Base-by-base conservation (phyloP, 2,797 vertebrate species). In the Corythornis leucogaster region DNA sequence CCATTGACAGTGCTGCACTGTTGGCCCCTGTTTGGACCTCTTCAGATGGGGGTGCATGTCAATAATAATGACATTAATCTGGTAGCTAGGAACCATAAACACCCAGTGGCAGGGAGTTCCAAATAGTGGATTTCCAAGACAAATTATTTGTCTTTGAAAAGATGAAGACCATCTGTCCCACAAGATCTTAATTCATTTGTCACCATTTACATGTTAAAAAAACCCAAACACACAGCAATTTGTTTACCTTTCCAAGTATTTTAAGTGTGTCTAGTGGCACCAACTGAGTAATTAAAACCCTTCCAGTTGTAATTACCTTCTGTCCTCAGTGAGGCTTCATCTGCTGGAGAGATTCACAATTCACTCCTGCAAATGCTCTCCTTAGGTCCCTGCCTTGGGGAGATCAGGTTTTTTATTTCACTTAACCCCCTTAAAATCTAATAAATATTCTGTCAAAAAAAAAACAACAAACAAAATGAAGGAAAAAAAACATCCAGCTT, bases 41-140 rank as follows among this genome's bases (percentile, higher is more conserved):
- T 80, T 91, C 71, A 83, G 80, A 68, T 88, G 69, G 53, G 78
- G 88, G 50, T 62, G 15, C 35, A 15, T 64, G n/a, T 79, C 82
- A 86, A 25, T 89, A 66, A 79, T 50, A 81, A 66, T 2, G 15
- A 62, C 17, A 11, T 35, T 31, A 24, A 68, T 59, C 38, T 62
- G 31, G 54, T 38, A 81, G 67, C 70, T 38, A 12, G 53, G 90
- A 61, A 70, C 48, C 2, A 2, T 88, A 82, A 90, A 64, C 26
- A 51, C 31, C 58, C 13, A 80, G 24, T 15, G 22, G 57, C 11
- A 64, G 64, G 45, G 25, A 33, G 57, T 55, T 90, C 9, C 43
- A 55, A 82, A 77, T 51, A 62, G 35, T 58, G 0, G 38, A 40
- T 40, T 40, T 40, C 38, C 61, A 86, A 74, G 31, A 45, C 21